Evolutionary conservation across 2,797 vertebrate species (phyloP), one percentile per base, ranked within the genome.

Genomic region (Pseudopleuronectes americanus): DNA sequence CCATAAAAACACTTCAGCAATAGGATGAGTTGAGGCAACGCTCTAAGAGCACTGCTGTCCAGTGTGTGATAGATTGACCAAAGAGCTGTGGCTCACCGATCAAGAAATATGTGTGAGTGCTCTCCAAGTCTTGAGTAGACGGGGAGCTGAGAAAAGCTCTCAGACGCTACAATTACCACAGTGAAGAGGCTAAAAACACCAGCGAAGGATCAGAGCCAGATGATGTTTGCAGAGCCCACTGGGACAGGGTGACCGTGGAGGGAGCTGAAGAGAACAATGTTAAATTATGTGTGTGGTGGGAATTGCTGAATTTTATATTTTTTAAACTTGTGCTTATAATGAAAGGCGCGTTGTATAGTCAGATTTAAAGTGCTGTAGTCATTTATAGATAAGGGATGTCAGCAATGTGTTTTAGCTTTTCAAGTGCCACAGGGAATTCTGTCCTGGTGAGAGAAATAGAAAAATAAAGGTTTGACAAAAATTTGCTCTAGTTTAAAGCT

Each of bases 241-340:
- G 76, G 76, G 79, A 76, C 47, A 28, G 3, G 38, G 71, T 58
- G 63, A 76, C 24, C 0, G 17, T 69, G 17, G 62, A 60, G 24
- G 2, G 16, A 58, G 49, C 36, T 0, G 63, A 64, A 41, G 49
- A 61, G 57, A 54, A 4, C 55, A 60, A 41, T 47, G 51, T 76
- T 83, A 57, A 84, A 87, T 78, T 80, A 79, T 74, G 45, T 56
- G 57, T 77, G 69, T 60, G 64, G 38, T 54, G 76, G 71, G 61
- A 83, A 31, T 64, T 54, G 31, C 19, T 8, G 24, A 12, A 19
- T 24, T 62, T n/a, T 55, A 12, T 10, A 8, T 33, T 8, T 10
- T 58, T 53, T 2, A 22, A 52, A n/a, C n/a, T 26, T 26, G 4
- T 26, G 5, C 33, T 22, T 38, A 33, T 74, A 63, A 71, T 56